A percentile compares a stretch with the other conserved stretches of the same genome.
Evolutionary conservation across 1,140 invertebrate species (phyloP).

Genomic region (Diachasmimorpha longicaudata): DNA sequence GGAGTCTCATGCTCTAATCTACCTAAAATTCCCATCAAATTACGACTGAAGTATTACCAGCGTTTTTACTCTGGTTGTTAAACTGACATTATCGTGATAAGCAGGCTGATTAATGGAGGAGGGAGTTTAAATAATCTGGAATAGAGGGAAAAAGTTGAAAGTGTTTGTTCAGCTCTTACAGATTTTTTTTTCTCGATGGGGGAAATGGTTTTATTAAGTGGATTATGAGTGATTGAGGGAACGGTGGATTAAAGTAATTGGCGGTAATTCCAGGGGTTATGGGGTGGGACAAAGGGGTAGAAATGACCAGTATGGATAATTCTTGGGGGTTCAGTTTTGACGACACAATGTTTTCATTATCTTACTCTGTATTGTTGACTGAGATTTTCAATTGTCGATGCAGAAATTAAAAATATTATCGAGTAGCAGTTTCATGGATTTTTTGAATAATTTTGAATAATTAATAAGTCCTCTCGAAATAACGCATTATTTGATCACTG

Average conservation of each 20-base stretch:
- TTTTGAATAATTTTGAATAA: too few species aligned
- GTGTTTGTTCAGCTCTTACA: neutral
- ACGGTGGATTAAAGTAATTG: neutral
- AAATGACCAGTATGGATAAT: neutral
- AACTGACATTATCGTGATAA: neutral
- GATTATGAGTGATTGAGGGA: neutral
- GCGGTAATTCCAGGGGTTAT: neutral
- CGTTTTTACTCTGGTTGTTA: neutral
- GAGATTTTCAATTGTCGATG: too few species aligned
- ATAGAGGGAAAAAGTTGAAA: neutral
- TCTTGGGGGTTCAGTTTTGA: too few species aligned
- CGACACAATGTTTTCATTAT: too few species aligned
- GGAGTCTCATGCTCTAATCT: neutral
- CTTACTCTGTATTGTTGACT: too few species aligned
- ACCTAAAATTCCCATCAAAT: constrained; percentile 6
- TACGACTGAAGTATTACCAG: neutral
- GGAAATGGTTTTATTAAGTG: neutral
- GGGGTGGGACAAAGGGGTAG: neutral
- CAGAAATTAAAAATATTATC: too few species aligned
- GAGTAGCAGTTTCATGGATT: too few species aligned
- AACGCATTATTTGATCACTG: too few species aligned
- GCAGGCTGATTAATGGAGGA: neutral
- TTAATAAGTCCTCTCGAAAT: neutral
- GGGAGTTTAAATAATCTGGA: neutral
- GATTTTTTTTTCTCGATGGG: neutral